These are phyloP conservation scores for Crax fasciolata DNA, from an alignment of 2,797 vertebrate genomes.

Conservation along the genomic window DNA sequence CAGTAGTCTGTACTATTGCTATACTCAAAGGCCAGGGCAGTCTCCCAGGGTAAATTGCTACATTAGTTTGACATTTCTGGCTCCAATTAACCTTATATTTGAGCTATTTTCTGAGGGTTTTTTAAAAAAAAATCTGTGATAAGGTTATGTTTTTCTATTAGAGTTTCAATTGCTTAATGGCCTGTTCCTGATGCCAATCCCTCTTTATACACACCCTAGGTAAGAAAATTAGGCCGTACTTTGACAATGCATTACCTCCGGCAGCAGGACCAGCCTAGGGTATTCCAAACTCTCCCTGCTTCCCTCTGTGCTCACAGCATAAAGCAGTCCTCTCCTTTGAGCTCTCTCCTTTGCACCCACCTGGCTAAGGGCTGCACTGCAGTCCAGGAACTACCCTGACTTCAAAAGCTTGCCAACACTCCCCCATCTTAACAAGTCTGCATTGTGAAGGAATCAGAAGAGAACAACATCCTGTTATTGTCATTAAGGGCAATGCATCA, in stretches of 20 bases:
- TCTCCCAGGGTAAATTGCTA: conserved; percentile 89
- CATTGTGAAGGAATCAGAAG: neutral
- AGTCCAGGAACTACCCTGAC: neutral
- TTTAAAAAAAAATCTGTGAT: conserved; percentile 76
- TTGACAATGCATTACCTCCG: conserved; percentile 21
- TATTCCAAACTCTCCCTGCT: neutral
- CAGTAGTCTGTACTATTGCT: conserved; percentile 80
- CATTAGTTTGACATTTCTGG: conserved; percentile 91
- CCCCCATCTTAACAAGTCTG: neutral
- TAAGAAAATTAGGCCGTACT: conserved; percentile 13
- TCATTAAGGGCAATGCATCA: neutral
- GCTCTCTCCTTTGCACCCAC: neutral
- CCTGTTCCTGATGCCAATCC: conserved; percentile 58
- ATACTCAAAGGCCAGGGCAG: conserved; percentile 87
- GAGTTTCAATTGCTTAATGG: conserved; percentile 76
- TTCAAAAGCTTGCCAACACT: neutral
- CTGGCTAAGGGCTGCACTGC: neutral
- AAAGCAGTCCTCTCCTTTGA: neutral
- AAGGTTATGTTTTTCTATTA: conserved; percentile 81
- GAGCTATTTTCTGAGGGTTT: conserved; percentile 84
- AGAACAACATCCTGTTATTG: neutral
- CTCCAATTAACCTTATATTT: conserved; percentile 93
- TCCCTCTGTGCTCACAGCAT: neutral
- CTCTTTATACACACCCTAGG: conserved; percentile 31
- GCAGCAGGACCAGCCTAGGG: neutral